Evolutionary conservation across 2,888 invertebrate genomes (phyloP).

Genomic region (Tubulanus polymorphus): DNA sequence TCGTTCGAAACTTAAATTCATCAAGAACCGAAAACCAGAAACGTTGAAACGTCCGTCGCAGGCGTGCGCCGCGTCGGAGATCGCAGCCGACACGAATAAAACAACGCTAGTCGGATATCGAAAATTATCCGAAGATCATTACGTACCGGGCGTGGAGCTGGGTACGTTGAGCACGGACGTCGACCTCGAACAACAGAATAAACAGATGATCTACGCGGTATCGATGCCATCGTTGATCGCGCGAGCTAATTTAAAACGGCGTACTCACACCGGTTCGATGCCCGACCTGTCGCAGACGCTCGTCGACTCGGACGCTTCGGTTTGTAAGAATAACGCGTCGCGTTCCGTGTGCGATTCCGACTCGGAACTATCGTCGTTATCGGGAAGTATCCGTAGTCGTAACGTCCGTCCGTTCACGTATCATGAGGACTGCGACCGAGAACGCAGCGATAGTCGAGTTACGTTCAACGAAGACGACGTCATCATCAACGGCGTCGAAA

Average conservation of each 20-base stretch:
- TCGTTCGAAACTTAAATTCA: conserved; percentile 31
- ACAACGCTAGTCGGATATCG: conserved; percentile 46
- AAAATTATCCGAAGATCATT: conserved; percentile 26
- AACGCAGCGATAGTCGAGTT: background rate
- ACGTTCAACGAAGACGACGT: conserved; percentile 1
- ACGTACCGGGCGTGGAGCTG: conserved; percentile 25
- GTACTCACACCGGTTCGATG: conserved; percentile 43
- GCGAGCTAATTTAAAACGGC: conserved; percentile 32
- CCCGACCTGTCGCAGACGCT: conserved; percentile 33
- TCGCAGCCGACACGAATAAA: conserved; percentile 17
- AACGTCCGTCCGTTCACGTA: background rate
- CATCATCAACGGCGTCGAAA: background rate
- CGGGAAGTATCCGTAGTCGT: background rate
- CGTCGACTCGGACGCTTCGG: background rate
- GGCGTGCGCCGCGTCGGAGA: conserved; percentile 34
- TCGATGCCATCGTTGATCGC: conserved; percentile 36
- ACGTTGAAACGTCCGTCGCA: conserved; percentile 46
- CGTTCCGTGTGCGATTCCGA: background rate
- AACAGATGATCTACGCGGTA: conserved; percentile 21
- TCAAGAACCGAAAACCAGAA: conserved; percentile 47
- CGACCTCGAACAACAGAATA: conserved; percentile 11
- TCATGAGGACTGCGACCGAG: background rate
- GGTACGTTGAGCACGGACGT: conserved; percentile 42
- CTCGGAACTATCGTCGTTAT: background rate
- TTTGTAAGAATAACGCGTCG: background rate